Evolutionary conservation across 53 echinoderm and acorn worm species (phyloP).

Genomic region (Patiria pectinifera): DNA sequence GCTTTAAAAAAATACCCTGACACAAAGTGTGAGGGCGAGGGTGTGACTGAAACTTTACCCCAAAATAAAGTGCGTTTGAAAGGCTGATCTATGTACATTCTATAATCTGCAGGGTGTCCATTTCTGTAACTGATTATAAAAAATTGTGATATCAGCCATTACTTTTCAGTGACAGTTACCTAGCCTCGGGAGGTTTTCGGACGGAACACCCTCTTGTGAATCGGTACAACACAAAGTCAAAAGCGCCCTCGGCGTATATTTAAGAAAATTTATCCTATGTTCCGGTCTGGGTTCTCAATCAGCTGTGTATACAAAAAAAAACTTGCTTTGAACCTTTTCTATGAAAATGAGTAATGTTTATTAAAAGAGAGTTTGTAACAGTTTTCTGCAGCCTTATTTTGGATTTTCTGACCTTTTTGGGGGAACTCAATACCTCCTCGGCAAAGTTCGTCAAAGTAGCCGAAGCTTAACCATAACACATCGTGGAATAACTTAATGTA

Average conservation of each 20-base stretch:
- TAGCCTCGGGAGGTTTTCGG: constrained; percentile 20
- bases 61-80: neutral
- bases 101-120: constrained; percentile 41
- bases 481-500: too few species aligned
- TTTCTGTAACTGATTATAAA: constrained; percentile 28
- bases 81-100: neutral
- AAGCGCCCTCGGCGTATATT: constrained; percentile 20
- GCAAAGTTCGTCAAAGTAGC: too few species aligned
- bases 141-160: constrained; percentile 46
- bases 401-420: too few species aligned
- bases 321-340: neutral
- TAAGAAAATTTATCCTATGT: neutral
- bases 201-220: neutral
- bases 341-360: neutral
- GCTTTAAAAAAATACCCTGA: neutral
- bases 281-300: too few species aligned
- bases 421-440: too few species aligned
- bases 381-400: too few species aligned
- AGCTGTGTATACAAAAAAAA: constrained; percentile 29
- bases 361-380: neutral
- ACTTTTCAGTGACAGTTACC: constrained; percentile 30
- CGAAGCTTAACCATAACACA: too few species aligned
- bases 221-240: constrained; percentile 21
- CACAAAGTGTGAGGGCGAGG: neutral
- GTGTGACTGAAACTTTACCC: neutral